phyloP scores from a whole-genome alignment of 2,888 invertebrate species.

The Seira sanloemensis region DNA sequence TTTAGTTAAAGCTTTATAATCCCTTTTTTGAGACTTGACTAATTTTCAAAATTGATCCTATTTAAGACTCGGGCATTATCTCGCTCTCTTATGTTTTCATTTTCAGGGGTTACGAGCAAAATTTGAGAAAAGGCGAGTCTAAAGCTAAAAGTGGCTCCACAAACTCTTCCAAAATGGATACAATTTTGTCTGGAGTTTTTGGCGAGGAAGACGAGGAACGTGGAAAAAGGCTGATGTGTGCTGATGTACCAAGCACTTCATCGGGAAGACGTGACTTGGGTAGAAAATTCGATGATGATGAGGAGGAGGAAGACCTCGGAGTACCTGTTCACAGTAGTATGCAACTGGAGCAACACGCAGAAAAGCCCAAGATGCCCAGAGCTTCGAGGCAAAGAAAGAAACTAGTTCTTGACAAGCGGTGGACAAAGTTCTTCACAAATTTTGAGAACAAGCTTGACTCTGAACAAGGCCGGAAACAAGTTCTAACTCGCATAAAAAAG shows the following conservation, averaged over 20 bases:
- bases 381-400: conserved; percentile 26
- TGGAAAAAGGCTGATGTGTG: conserved; percentile 26
- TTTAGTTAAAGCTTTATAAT: conserved; percentile 26
- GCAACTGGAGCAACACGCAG: conserved; percentile 2
- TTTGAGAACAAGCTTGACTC: conserved; percentile 52
- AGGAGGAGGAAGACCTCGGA: conserved; percentile 59
- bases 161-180: conserved; percentile 49
- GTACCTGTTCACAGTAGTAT: conserved; percentile 23
- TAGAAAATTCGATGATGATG: conserved; percentile 22
- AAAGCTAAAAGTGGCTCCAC: not conserved
- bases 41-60: not conserved
- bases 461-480: conserved; percentile 59
- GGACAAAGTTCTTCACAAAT: conserved; percentile 65
- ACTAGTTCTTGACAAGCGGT: conserved; percentile 44
- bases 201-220: conserved; percentile 21
- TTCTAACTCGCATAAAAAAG: conserved; percentile 61
- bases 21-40: not conserved
- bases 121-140: conserved; percentile 19
- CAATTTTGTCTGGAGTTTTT: conserved; percentile 40
- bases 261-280: conserved; percentile 32
- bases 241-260: conserved; percentile 34
- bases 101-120: conserved; percentile 43
- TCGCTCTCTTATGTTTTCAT: conserved; percentile 12
- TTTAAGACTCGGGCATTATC: not conserved
- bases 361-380: conserved; percentile 10